Conservation (phyloP, 92 coral and sea anemone species). For the Ricordea florida region DNA sequence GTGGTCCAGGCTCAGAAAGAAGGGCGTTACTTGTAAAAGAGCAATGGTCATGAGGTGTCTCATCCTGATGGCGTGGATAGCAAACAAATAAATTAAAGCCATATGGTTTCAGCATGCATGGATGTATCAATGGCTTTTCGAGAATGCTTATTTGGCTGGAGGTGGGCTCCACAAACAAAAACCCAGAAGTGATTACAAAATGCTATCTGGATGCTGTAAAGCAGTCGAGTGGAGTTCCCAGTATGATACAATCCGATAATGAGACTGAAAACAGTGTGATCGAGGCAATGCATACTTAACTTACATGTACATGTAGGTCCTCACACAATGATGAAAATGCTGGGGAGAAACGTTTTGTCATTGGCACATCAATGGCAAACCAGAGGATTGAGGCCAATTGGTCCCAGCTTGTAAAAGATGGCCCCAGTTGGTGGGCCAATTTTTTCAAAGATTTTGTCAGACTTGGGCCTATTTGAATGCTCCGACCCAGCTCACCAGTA, state of each 20-base stretch:
- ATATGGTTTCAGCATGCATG: constrained; percentile 1
- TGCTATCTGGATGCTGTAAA: not conserved
- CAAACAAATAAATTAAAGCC: constrained; percentile 10
- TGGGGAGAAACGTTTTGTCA: not conserved
- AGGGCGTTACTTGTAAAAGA: constrained; percentile 12
- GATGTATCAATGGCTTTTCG: constrained; percentile 6
- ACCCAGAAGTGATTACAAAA: too few species aligned
- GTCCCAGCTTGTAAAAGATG: constrained; percentile 9
- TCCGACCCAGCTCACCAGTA: too few species aligned
- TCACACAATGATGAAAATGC: constrained; percentile 10
- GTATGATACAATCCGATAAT: not conserved
- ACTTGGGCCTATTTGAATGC: too few species aligned
- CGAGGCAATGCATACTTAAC: constrained; percentile 1
- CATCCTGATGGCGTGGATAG: constrained; percentile 43
- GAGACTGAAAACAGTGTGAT: too few species aligned
- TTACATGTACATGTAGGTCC: too few species aligned
- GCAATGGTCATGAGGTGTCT: constrained; percentile 14
- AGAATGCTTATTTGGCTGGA: not conserved
- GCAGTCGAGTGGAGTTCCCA: not conserved
- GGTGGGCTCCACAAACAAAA: not conserved
- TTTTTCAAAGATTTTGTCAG: too few species aligned
- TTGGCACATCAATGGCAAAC: not conserved
- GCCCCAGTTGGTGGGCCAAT: constrained; percentile 9
- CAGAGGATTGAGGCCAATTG: constrained; percentile 4
- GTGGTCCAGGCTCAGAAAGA: constrained; percentile 29